Conservation (phyloP, 2,797 vertebrate genomes). For the Chloroceryle amazona region DNA sequence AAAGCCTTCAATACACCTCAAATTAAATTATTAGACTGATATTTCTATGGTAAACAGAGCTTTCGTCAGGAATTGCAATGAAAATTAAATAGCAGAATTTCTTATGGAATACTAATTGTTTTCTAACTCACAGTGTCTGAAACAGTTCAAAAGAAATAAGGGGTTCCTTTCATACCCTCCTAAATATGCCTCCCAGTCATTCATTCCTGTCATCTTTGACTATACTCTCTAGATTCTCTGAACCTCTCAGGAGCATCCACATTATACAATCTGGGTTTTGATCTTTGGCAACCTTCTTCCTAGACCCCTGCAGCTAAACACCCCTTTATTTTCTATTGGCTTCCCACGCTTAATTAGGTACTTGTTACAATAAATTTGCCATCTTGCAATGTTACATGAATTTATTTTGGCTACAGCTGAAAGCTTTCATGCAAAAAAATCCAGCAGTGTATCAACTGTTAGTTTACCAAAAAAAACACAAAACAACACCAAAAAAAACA, state of each 20-base stretch:
- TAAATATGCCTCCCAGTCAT: neutral
- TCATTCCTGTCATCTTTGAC: neutral
- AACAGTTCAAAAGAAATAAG: neutral
- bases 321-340: neutral
- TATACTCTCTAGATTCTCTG: neutral
- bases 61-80: neutral
- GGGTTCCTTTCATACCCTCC: neutral
- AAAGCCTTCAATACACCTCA: neutral
- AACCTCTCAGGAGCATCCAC: neutral
- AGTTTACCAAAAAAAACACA: neutral
- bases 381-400: fast-evolving
- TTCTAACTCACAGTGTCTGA: neutral
- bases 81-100: neutral
- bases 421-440: neutral
- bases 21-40: neutral
- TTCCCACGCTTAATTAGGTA: neutral
- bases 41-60: neutral
- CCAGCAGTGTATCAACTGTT: neutral
- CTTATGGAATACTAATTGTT: neutral
- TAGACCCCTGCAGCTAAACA: neutral
- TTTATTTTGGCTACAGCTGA: neutral
- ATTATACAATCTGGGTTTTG: neutral
- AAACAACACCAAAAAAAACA: too few relatives aligned
- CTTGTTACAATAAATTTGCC: fast-evolving
- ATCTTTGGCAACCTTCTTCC: neutral